A percentile compares a stretch with the other conserved stretches of the same genome.
These are phyloP conservation scores for Riparia riparia DNA, from an alignment of 2,113 vertebrate genomes.

Conservation along the genomic window DNA sequence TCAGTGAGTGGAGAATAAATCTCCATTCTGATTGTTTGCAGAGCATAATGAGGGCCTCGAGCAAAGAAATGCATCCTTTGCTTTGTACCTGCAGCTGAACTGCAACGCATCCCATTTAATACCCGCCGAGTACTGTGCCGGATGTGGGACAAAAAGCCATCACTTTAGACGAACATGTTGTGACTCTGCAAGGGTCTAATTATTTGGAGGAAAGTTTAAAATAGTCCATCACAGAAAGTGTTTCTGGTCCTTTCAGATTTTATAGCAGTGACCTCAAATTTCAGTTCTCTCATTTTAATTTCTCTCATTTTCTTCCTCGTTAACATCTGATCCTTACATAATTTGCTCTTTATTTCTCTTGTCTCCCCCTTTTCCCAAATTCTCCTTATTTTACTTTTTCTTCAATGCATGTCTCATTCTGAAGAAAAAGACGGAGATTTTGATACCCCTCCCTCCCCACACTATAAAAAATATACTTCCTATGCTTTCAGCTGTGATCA, in stretches of 20 bases:
- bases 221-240: neutral
- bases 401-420: neutral
- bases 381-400: neutral
- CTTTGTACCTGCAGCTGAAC: slow-evolving; percentile 22
- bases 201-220: neutral
- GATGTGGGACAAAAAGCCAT: neutral
- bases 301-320: neutral
- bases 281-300: neutral
- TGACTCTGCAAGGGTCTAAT: neutral
- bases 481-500: neutral
- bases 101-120: neutral
- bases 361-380: fast-evolving
- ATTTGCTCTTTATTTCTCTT: neutral
- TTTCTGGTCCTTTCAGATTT: neutral
- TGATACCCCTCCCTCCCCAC: neutral
- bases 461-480: neutral
- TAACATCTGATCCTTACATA: neutral
- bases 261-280: neutral
- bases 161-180: neutral
- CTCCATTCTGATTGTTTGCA: slow-evolving; percentile 54
- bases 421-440: neutral
- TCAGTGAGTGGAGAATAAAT: slow-evolving; percentile 50
- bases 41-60: slow-evolving; percentile 42
- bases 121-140: fast-evolving
- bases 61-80: slow-evolving; percentile 34